phyloP scores from a whole-genome alignment of 2,113 vertebrate species.

The Mirza zaza region DNA sequence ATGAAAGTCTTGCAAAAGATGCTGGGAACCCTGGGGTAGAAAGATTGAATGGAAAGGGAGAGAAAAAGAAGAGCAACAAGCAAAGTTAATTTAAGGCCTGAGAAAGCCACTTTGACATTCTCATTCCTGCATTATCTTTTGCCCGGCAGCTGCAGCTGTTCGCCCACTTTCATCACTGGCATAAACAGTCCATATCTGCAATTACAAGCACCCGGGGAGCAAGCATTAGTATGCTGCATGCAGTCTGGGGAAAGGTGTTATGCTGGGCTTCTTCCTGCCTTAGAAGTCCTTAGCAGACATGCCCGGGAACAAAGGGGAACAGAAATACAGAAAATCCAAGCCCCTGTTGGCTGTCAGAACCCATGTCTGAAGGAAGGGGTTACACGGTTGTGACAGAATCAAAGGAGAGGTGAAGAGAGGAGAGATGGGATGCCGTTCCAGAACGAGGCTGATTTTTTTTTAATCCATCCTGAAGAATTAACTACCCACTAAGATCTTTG shows the following conservation, averaged over 20 bases:
- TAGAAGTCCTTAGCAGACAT: conserved; percentile 4
- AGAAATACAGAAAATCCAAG: neutral
- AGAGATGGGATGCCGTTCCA: neutral
- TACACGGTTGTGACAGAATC: conserved; percentile 6
- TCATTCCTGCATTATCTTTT: conserved; percentile 43
- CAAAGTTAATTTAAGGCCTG: neutral
- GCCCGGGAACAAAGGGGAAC: conserved; percentile 43
- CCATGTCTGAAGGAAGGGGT: neutral
- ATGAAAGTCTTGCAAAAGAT: neutral
- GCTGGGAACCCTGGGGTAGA: neutral
- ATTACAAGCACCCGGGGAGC: conserved; percentile 23
- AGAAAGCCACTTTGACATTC: conserved; percentile 8
- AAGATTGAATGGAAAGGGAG: neutral
- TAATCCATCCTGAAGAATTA: neutral
- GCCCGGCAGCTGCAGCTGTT: conserved; percentile 33
- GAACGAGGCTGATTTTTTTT: neutral
- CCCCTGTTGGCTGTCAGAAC: neutral
- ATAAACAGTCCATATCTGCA: conserved; percentile 63
- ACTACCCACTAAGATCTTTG: neutral
- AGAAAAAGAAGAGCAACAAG: neutral
- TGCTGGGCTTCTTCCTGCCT: neutral
- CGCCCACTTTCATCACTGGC: conserved; percentile 36
- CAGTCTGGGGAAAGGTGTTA: neutral
- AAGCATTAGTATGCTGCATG: conserved; percentile 6
- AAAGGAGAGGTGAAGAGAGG: neutral